phyloP scores from a whole-genome alignment of 2,888 invertebrate genomes.

The Lasioglossum pauxillum region DNA sequence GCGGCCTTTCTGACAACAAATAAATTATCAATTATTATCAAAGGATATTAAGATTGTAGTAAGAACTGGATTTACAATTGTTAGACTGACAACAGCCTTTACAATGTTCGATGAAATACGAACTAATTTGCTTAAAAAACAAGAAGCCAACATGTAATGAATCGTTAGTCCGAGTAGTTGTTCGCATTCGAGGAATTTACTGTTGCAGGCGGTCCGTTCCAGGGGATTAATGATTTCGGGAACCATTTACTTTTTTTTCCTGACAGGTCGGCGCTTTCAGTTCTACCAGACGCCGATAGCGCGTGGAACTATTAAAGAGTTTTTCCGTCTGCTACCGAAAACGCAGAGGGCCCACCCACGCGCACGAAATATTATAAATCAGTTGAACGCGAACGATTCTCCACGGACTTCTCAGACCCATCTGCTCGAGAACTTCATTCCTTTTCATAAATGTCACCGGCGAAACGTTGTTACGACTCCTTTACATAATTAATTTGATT shows the following conservation, averaged over 20 bases:
- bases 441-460: constrained; percentile 69
- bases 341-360: constrained; percentile 71
- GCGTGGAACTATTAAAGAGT: constrained; percentile 70
- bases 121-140: background rate
- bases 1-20: too few relatives aligned
- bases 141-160: background rate
- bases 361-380: constrained; percentile 64
- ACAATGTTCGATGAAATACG: background rate
- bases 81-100: background rate
- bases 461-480: constrained; percentile 51
- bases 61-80: too few relatives aligned
- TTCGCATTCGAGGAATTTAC: background rate
- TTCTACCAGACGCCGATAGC: constrained; percentile 63
- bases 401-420: constrained; percentile 47
- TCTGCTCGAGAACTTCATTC: constrained; percentile 65
- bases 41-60: too few relatives aligned
- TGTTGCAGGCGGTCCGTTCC: constrained; percentile 1
- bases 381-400: constrained; percentile 65
- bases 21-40: too few relatives aligned
- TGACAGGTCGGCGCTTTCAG: constrained; percentile 49
- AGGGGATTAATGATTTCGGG: constrained; percentile 53
- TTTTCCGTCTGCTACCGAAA: constrained; percentile 66
- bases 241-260: constrained; percentile 32
- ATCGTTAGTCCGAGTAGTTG: background rate
- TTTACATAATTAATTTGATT: constrained; percentile 74